A percentile compares a stretch with the other conserved stretches of the same genome.
Conservation (phyloP, 2,797 vertebrate species). For the Anniella stebbinsi region DNA sequence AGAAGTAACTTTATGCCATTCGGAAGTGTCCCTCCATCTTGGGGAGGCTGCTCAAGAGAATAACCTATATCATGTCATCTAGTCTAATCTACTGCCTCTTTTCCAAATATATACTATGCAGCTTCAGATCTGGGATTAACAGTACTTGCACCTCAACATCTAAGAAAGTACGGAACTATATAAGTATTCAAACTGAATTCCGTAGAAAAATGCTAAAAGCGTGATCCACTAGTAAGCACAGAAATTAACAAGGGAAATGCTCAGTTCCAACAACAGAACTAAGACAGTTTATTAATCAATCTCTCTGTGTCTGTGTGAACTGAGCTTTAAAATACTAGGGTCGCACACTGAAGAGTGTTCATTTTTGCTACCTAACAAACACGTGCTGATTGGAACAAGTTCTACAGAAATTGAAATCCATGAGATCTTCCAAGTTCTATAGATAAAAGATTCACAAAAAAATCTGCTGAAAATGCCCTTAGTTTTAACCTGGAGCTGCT, state of each 20-base stretch:
- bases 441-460: neutral
- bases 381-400: neutral
- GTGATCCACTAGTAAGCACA: neutral
- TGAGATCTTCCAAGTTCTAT: rapidly evolving
- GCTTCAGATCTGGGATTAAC: neutral
- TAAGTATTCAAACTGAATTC: neutral
- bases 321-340: neutral
- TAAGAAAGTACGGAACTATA: neutral
- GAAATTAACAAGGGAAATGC: rapidly evolving
- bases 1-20: neutral
- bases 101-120: no score
- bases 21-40: neutral
- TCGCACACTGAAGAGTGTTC: neutral
- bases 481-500: neutral
- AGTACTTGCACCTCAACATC: neutral
- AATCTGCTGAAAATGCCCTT: rapidly evolving
- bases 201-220: neutral
- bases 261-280: neutral
- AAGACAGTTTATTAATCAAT: rapidly evolving
- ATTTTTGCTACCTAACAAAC: neutral
- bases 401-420: rapidly evolving
- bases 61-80: neutral
- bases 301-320: neutral
- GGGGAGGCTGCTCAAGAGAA: neutral
- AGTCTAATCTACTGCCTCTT: neutral